Conservation (phyloP, 2,888 invertebrate genomes). For the Epirrhoe alternata region DNA sequence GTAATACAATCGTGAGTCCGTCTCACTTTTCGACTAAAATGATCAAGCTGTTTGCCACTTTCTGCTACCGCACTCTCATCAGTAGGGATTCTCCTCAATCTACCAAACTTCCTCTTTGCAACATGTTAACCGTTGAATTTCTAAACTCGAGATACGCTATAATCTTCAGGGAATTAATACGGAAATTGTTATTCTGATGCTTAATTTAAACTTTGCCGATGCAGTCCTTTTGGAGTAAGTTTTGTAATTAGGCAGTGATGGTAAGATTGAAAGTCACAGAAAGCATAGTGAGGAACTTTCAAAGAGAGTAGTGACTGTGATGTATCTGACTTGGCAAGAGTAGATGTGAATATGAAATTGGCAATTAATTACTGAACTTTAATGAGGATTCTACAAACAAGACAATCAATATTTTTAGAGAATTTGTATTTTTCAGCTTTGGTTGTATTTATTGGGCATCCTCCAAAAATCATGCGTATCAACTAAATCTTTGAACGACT, state of each 20-base stretch:
- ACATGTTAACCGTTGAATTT: slow-evolving; percentile 67
- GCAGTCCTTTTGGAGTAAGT: slow-evolving; percentile 49
- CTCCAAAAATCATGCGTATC: too few relatives aligned
- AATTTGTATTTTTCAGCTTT: too few relatives aligned
- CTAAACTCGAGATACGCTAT: slow-evolving; percentile 67
- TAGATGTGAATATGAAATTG: too few relatives aligned
- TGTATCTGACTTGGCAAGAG: too few relatives aligned
- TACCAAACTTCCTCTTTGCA: slow-evolving; percentile 69
- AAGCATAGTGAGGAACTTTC: background rate
- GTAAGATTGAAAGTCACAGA: slow-evolving; percentile 20
- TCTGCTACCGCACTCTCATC: slow-evolving; percentile 55
- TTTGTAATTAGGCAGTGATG: slow-evolving; percentile 38
- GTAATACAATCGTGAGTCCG: background rate
- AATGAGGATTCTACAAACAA: too few relatives aligned
- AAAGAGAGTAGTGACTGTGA: background rate
- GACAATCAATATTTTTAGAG: too few relatives aligned
- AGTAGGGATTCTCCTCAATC: slow-evolving; percentile 67
- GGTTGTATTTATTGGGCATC: too few relatives aligned
- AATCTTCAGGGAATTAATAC: slow-evolving; percentile 63
- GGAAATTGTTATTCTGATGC: slow-evolving; percentile 61
- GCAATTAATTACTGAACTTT: too few relatives aligned
- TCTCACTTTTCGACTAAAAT: background rate
- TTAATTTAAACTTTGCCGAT: slow-evolving; percentile 53
- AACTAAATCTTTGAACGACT: too few relatives aligned
- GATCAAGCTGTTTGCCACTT: slow-evolving; percentile 1